Base-by-base conservation (phyloP, 2,797 vertebrate species). In the Sebastiscus tertius region DNA sequence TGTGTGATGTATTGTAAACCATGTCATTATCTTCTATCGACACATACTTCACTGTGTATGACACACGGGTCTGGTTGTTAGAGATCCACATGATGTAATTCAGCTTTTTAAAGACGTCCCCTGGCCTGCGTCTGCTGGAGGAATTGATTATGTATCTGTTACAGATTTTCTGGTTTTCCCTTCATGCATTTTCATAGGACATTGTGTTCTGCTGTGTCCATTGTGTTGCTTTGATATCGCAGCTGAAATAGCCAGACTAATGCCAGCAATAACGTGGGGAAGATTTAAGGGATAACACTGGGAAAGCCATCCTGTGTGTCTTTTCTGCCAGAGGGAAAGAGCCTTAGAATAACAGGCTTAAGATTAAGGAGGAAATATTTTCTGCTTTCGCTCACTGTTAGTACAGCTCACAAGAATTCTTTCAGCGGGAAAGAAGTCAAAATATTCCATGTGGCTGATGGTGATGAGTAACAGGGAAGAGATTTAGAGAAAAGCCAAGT, bases 221-320 rank as follows among this genome's bases (percentile, higher is more conserved):
- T 81, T 84, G 81, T 79, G 20, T 83, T 77, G 77, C 89, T 89
- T 92, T 92, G 84, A 92, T 92, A 89, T 85, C 81, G 31, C 90
- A 89, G 90, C 91, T 91, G 90, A 91, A 92, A 88, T 67, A 91
- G 86, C 77, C 87, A 72, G 75, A 89, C 75, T 84, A 80, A 92
- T 92, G 87, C 89, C 87, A 88, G 91, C 88, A 94, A 95, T 92
- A 94, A 92, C 90, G 83, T 85, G 85, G 83, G 72, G 55, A 87
- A 92, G 87, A 91, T 93, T 95, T 93, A 87, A 81, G 76, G 84
- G 92, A 93, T 93, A 92, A 91, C 86, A 68, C 6, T 73, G 84
- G 86, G 78, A 92, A 90, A 86, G 66, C 83, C 81, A 86, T 88
- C 86, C 80, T 85, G 72, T 90, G 85, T 84, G 71, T 89, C 80